These are phyloP conservation scores for Penaeus monodon DNA, from an alignment of 2,888 invertebrate genomes.

Conservation along the genomic window DNA sequence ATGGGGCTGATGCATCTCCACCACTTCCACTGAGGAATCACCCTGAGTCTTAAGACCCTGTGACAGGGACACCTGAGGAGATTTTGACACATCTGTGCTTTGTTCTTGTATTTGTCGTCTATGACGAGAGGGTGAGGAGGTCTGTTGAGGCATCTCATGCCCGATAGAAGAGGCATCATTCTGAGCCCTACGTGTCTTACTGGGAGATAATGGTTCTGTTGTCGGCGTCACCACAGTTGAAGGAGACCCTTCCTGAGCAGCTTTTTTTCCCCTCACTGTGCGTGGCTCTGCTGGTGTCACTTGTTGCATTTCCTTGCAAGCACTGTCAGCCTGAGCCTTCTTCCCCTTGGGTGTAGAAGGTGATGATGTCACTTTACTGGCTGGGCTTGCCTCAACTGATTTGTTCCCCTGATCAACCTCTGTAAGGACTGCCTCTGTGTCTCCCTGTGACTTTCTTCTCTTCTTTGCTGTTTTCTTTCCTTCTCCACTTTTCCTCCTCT, in stretches of 20 bases:
- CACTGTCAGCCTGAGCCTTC: constrained; percentile 20
- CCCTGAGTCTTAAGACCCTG: not conserved
- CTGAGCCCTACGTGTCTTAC: constrained; percentile 32
- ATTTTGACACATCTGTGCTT: not conserved
- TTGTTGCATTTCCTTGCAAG: not conserved
- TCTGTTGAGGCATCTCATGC: too few species aligned
- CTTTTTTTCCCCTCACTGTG: constrained; percentile 25
- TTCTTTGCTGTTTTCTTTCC: constrained; percentile 38
- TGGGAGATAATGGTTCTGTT: constrained; percentile 16
- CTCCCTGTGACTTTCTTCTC: constrained; percentile 48
- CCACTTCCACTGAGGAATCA: not conserved
- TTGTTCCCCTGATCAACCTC: not conserved
- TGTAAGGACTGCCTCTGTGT: constrained; percentile 1
- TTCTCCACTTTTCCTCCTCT: constrained; percentile 36
- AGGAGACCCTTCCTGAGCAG: not conserved
- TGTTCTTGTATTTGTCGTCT: constrained; percentile 1
- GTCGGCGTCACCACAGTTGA: not conserved
- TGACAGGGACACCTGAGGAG: not conserved
- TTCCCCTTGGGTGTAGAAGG: constrained; percentile 4
- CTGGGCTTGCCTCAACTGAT: not conserved
- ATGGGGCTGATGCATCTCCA: too few species aligned
- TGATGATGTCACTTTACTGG: constrained; percentile 2
- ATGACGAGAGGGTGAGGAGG: not conserved
- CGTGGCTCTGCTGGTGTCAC: constrained; percentile 13
- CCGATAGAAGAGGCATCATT: not conserved